Evolutionary conservation across 37 sponge, comb jelly and placozoan genomes (phyloP), one percentile per base, ranked within the genome.

Genomic region (Bolinopsis microptera): DNA sequence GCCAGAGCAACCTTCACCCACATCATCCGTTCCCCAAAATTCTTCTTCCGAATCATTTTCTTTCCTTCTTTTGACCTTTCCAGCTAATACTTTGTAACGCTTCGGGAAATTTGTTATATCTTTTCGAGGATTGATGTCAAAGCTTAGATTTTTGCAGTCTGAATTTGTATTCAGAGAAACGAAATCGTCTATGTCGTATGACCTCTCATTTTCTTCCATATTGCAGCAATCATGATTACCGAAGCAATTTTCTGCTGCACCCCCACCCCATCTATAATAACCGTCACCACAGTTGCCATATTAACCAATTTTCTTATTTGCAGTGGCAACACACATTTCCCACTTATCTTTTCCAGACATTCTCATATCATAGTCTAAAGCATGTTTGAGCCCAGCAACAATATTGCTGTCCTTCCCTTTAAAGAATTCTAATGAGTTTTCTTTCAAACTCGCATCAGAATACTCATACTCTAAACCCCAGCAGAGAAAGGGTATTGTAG

Each of bases 1-100:
- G 18, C 74, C 74, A 70, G 74, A 70, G 18, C 74, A 70, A n/a
- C 74, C 74, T 70, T 26, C 74, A 27, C 74, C 74, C 21, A 70
- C 2, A n/a, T 70, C 74, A 3, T 70, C 30, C 3, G 28, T 22
- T 3, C 74, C 74, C 74, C 74, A 70, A 26, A 70, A 70, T 27
- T 27, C 25, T 22, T 70, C 74, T 16, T 48, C 61, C 13, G 61
- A 48, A 13, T 13, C 61, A 5, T 48, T 13, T 13, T 48, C 13
- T 48, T 13, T 48, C 13, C 61, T 48, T 48, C 61, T 48, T 48
- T 48, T 48, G 61, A 48, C 61, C 61, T 48, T 5, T 48, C 61
- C 61, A 48, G 61, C 13, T n/a, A n/a, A n/a, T 16, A 48, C 13
- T 16, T 16, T 13, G 2, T n/a, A 24, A 70, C 74, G 74, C 61